Evolutionary conservation across 2,888 invertebrate species (phyloP), one percentile per base, ranked within the genome.

Genomic region (Tenthredo scrophulariae): DNA sequence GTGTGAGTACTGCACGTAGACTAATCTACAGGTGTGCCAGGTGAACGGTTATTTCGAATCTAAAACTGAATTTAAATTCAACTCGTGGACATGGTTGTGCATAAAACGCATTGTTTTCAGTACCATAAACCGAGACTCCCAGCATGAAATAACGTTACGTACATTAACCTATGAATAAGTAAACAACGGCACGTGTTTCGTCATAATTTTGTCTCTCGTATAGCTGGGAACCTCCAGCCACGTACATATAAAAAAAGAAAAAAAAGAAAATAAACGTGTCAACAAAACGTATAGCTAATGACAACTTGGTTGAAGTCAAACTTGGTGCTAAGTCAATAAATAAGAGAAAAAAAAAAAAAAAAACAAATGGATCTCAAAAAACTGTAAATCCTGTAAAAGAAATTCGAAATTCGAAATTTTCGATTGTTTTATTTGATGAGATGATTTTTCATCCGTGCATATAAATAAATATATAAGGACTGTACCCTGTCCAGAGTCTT

Each of bases 81-180:
- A 50, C 29, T 13, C 6, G 10, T 37, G 77, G 29, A 54, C 46
- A 18, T 50, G 54, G 54, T 77, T 77, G 54, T 54, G 77, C 50
- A 77, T 77, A 50, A n/a, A 54, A 50, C 54, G 7, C 15, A 77
- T 77, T 50, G 77, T 77, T 77, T 77, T 54, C 33, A 22, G 50
- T 54, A 77, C 26, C 26, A 54, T 29, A 13, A 77, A 29, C 54
- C 33, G 9, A 50, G 50, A 50, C 77, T 77, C 46, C 43, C 18
- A 67, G 26, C 18, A 33, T 43, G 74, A 74, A 74, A 74, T 74
- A 74, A 74, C 74, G 74, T 77, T 77, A 77, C 77, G 77, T 77
- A 10, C 77, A 77, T 77, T 77, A 77, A 77, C 77, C 77, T 77
- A 77, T 77, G 77, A 77, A 77, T 77, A 33, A 33, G 77, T 77